Percentiles rank a stretch among this genome's conserved stretches.
Conservation (phyloP, 2,797 vertebrate species). For the Gymnothorax javanicus region DNA sequence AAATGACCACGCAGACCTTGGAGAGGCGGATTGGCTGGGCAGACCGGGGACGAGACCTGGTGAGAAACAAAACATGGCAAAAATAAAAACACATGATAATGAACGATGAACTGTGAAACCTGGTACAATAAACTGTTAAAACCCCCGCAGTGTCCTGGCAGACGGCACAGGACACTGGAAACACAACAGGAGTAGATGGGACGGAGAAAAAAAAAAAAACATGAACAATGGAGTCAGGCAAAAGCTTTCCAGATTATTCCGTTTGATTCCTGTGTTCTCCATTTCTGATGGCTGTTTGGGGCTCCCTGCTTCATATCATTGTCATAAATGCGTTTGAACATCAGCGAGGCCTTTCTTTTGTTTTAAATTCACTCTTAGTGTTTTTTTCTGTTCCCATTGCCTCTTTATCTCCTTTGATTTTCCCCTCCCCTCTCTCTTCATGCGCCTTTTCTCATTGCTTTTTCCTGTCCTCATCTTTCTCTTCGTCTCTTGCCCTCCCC, state of each 20-base stretch:
- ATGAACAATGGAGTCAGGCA: not conserved
- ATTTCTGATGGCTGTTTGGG: not conserved
- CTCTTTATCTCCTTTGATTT: not conserved
- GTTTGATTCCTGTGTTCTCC: not conserved
- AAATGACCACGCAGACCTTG: no score
- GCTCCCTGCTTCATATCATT: not conserved
- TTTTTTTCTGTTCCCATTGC: not conserved
- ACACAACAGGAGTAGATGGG: no score
- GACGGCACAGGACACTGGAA: no score
- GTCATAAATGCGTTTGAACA: not conserved
- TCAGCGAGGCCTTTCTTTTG: not conserved
- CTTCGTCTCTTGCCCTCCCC: not conserved
- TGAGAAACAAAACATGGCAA: no score
- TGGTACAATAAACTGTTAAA: no score
- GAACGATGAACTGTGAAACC: no score
- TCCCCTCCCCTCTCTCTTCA: not conserved
- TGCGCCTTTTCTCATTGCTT: not conserved
- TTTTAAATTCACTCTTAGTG: not conserved
- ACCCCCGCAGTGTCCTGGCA: no score
- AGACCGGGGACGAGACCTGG: no score
- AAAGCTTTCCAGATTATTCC: not conserved
- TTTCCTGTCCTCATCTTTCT: not conserved
- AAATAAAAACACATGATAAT: no score
- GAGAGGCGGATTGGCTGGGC: no score
- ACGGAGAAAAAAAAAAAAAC: not conserved